Conservation (phyloP, 1,140 invertebrate genomes). For the Bilobella aurantiaca region DNA sequence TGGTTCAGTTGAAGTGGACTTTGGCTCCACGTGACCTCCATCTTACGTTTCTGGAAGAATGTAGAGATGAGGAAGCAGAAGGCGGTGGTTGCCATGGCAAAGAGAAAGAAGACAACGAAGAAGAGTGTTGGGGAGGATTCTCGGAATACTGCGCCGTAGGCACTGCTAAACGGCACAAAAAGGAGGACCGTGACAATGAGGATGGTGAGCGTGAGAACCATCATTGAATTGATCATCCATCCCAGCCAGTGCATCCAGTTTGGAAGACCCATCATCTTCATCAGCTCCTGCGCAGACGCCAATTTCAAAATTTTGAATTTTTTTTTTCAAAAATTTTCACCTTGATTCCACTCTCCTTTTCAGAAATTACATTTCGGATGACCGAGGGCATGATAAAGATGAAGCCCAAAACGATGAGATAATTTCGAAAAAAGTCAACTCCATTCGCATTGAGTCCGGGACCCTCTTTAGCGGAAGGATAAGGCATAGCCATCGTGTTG, state of each 20-base stretch:
- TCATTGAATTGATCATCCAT: slow-evolving; percentile 30
- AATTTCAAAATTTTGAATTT: not conserved
- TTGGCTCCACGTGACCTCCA: no score
- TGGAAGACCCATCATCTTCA: slow-evolving; percentile 24
- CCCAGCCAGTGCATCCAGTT: slow-evolving; percentile 34
- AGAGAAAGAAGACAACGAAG: slow-evolving; percentile 29
- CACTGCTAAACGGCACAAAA: slow-evolving; percentile 19
- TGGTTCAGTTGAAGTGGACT: no score
- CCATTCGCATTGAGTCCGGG: no score
- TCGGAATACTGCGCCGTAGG: slow-evolving; percentile 22
- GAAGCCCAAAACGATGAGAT: slow-evolving; percentile 25
- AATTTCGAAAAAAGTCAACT: slow-evolving; percentile 19
- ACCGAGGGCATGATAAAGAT: slow-evolving; percentile 33
- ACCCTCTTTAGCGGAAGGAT: no score
- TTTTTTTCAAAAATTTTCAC: slow-evolving; percentile 13
- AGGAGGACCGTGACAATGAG: slow-evolving; percentile 25
- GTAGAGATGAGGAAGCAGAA: slow-evolving; percentile 33
- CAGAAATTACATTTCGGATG: slow-evolving; percentile 23
- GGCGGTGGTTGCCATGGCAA: slow-evolving; percentile 18
- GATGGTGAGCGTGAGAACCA: slow-evolving; percentile 18
- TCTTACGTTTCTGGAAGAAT: slow-evolving; percentile 31
- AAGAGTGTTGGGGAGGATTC: slow-evolving; percentile 27
- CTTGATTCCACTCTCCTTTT: slow-evolving; percentile 33
- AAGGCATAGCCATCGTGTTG: no score
- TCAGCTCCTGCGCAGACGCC: slow-evolving; percentile 11